Evolutionary conservation across 1,140 invertebrate genomes (phyloP).

Genomic region (Drosophila kikkawai): DNA sequence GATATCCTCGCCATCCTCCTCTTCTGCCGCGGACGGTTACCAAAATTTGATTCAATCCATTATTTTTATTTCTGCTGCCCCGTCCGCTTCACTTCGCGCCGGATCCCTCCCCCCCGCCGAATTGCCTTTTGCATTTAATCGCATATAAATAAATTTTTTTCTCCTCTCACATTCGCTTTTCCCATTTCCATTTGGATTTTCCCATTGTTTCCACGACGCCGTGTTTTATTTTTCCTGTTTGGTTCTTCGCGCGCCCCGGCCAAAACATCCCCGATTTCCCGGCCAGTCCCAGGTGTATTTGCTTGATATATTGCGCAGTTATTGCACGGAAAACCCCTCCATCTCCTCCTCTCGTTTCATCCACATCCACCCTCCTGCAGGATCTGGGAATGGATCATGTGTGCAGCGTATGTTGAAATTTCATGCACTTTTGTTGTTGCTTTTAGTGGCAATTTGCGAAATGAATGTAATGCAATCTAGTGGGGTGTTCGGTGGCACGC

Average conservation of each 20-base stretch:
- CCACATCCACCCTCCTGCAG: neutral
- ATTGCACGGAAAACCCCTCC: conserved; percentile 47
- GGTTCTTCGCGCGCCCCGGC: conserved; percentile 43
- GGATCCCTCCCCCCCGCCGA: conserved; percentile 2
- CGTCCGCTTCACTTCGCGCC: conserved; percentile 10
- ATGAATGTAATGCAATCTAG: conserved; percentile 72
- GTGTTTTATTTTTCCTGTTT: conserved; percentile 39
- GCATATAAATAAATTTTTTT: conserved; percentile 74
- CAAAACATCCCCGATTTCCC: conserved; percentile 64
- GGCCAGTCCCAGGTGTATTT: conserved; percentile 76
- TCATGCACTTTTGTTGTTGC: conserved; percentile 41
- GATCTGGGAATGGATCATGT: conserved; percentile 76
- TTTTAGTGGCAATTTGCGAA: conserved; percentile 41
- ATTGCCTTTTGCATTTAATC: conserved; percentile 66
- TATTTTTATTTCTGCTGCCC: conserved; percentile 62
- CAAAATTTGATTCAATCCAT: conserved; percentile 77
- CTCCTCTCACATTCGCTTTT: conserved; percentile 42
- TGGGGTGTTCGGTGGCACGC: conserved; percentile 55
- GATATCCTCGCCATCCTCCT: neutral
- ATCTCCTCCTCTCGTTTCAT: neutral
- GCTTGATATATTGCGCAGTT: conserved; percentile 80
- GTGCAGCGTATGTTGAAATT: conserved; percentile 71
- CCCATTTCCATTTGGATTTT: conserved; percentile 68
- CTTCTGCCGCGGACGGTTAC: conserved; percentile 32
- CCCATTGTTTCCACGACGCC: conserved; percentile 61